phyloP scores from a whole-genome alignment of 2,888 invertebrate species.

The Callyntrura sp. region DNA sequence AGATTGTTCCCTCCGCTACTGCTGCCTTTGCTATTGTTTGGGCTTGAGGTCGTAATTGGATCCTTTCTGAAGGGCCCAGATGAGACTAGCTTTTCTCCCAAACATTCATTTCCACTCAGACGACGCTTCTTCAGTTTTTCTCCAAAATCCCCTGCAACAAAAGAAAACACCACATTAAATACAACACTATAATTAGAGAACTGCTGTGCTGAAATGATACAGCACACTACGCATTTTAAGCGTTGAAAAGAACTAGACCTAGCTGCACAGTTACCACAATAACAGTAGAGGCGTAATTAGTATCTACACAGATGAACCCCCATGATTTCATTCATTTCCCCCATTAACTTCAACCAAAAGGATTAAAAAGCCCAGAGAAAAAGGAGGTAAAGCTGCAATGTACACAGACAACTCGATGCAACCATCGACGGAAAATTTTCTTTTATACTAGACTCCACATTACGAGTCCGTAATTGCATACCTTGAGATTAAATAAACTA shows the following conservation, averaged over 20 bases:
- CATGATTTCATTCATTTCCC: background rate
- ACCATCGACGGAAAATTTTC: too few species aligned
- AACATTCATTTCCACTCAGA: conserved; percentile 73
- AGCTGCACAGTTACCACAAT: conserved; percentile 9
- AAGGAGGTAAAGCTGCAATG: background rate
- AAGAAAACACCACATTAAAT: conserved; percentile 28
- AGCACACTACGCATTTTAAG: background rate
- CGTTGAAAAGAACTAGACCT: too few species aligned
- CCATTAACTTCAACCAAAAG: background rate
- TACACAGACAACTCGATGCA: background rate
- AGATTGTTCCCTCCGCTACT: background rate
- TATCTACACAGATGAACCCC: conserved; percentile 1
- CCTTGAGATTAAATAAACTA: background rate
- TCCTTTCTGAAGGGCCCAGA: conserved; percentile 75
- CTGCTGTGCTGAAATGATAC: background rate
- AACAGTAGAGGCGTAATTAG: background rate
- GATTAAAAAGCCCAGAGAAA: background rate
- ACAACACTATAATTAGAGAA: background rate
- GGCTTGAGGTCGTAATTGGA: conserved; percentile 76
- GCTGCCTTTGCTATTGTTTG: conserved; percentile 52
- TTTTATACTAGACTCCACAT: background rate
- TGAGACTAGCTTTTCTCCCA: conserved; percentile 75
- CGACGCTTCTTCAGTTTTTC: conserved; percentile 79
- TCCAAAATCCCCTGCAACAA: conserved; percentile 82
- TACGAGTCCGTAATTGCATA: background rate